These are phyloP conservation scores for Prosopocoilus inquinatus DNA, from an alignment of 2,888 invertebrate species.

Conservation along the genomic window DNA sequence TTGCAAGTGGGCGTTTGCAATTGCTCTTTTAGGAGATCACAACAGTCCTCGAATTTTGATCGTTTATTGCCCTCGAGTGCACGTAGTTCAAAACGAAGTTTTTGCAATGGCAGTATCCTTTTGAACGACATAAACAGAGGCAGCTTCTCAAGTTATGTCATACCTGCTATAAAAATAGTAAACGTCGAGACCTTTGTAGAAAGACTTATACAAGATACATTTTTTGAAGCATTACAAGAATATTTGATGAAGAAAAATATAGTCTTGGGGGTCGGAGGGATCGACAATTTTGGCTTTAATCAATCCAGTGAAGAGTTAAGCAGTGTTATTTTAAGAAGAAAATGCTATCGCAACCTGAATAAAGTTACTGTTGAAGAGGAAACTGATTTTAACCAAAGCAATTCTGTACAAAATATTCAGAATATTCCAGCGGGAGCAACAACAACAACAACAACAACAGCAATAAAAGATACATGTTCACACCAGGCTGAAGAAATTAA, in stretches of 20 bases:
- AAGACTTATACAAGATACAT: constrained; percentile 44
- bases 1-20: constrained; percentile 46
- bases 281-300: constrained; percentile 41
- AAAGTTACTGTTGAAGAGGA: constrained; percentile 7
- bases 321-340: constrained; percentile 31
- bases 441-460: constrained; percentile 10
- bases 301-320: constrained; percentile 32
- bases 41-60: constrained; percentile 40
- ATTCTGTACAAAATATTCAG: constrained; percentile 17
- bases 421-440: constrained; percentile 1
- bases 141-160: constrained; percentile 31
- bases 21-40: constrained; percentile 49
- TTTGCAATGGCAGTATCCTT: constrained; percentile 5
- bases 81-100: constrained; percentile 1
- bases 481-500: constrained; percentile 8
- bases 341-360: constrained; percentile 16
- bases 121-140: constrained; percentile 13
- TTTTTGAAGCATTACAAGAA: constrained; percentile 47
- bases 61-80: constrained; percentile 22
- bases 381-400: constrained; percentile 17
- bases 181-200: constrained; percentile 46
- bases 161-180: constrained; percentile 38
- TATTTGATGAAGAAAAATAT: constrained; percentile 33
- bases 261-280: constrained; percentile 22
- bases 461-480: constrained; percentile 10